A percentile compares a stretch with the other conserved stretches of the same genome.
Conservation (phyloP, 1,140 invertebrate genomes). For the Arctopsyche grandis region DNA sequence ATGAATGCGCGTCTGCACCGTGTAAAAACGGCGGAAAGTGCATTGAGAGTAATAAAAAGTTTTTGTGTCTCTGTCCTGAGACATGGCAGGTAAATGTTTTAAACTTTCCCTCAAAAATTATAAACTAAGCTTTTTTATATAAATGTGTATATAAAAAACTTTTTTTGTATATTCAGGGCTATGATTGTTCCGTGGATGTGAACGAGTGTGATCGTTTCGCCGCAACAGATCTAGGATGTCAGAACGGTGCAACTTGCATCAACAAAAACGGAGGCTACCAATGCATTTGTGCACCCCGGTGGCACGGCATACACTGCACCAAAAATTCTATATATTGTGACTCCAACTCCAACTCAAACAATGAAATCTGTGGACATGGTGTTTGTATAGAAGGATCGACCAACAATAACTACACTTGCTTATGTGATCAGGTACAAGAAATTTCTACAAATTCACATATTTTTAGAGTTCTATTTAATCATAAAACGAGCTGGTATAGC, state of each 20-base stretch:
- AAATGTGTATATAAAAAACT: too few species aligned
- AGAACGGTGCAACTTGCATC: conserved; percentile 89
- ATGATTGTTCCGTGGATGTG: conserved; percentile 80
- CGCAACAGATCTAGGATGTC: conserved; percentile 91
- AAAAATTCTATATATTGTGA: conserved; percentile 78
- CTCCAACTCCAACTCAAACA: conserved; percentile 70
- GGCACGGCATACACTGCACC: conserved; percentile 85
- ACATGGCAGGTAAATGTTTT: conserved; percentile 85
- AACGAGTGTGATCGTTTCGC: conserved; percentile 86
- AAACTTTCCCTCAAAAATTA: too few species aligned
- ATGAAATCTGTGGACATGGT: conserved; percentile 89
- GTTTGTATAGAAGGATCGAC: conserved; percentile 76
- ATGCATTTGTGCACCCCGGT: conserved; percentile 81
- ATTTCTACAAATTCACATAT: too few species aligned
- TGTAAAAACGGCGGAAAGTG: conserved; percentile 89
- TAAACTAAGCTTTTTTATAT: too few species aligned
- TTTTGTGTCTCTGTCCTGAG: conserved; percentile 78
- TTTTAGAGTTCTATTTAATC: too few species aligned
- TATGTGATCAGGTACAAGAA: conserved; percentile 78
- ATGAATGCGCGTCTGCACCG: conserved; percentile 78
- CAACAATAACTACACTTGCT: conserved; percentile 75
- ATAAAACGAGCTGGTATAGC: too few species aligned
- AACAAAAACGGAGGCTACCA: conserved; percentile 84
- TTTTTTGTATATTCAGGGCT: too few species aligned
- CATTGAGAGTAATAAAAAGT: conserved; percentile 76